phyloP scores from a whole-genome alignment of 1,140 invertebrate genomes.

The Bombus confusus region DNA sequence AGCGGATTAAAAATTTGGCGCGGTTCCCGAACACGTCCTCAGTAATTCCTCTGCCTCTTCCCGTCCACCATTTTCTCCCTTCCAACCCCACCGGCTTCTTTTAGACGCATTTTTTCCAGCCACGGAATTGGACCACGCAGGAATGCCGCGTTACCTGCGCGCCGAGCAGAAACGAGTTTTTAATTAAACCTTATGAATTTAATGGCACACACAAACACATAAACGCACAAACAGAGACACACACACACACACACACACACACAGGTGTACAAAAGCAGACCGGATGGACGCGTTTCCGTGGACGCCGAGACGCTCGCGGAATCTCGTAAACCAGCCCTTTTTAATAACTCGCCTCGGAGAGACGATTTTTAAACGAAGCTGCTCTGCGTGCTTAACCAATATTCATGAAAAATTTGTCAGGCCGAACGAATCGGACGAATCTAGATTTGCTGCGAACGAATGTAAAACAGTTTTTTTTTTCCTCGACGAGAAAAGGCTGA shows the following conservation, averaged over 20 bases:
- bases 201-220: neutral
- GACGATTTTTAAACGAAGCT: neutral
- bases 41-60: neutral
- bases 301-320: neutral
- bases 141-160: neutral
- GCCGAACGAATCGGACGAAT: neutral
- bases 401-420: too few relatives aligned
- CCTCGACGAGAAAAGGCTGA: neutral
- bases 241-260: too few relatives aligned
- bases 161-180: constrained; percentile 38
- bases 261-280: neutral
- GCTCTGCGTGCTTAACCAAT: neutral
- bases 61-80: neutral
- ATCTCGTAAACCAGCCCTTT: neutral
- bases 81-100: neutral
- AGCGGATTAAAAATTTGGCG: neutral
- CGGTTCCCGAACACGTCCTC: neutral
- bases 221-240: too few relatives aligned
- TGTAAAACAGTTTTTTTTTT: too few relatives aligned
- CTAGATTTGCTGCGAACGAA: too few relatives aligned
- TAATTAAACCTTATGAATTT: constrained; percentile 53
- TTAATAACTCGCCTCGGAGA: neutral
- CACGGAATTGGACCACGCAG: neutral
- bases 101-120: neutral
- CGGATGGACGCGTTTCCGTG: neutral